Base-by-base conservation (phyloP, 23 tunicate genomes). In the Styela plicata region DNA sequence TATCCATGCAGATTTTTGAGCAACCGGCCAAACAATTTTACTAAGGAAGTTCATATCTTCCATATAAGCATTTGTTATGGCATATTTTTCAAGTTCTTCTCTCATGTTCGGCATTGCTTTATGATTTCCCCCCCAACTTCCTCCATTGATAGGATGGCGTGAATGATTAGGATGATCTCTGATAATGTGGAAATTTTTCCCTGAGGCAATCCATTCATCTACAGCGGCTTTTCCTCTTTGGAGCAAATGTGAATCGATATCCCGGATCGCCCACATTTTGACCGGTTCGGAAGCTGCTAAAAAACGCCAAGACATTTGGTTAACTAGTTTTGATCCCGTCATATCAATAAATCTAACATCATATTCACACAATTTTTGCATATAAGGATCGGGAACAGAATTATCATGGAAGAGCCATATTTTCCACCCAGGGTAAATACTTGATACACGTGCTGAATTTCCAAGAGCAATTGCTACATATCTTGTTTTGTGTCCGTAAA, bases 261-360 rank as follows among this genome's bases (percentile, higher is more conserved):
- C 77, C 24, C 32, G 77, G 36, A 71, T 71, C 29, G 34, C 24
- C 36, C 32, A 71, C 13, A 5, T 28, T 71, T 71, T 71, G 13
- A 71, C 77, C 5, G 77, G 77, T 17, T 71, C 77, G 17, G 77
- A 27, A 31, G 77, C 77, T 33, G 34, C 34, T 71, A 71, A 32
- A 32, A 71, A 71, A 7, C 77, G 77, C 77, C 77, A 71, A 3
- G 77, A 71, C 77, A 71, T 71, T 71, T 71, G 36, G 34, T 71
- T 71, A 3, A 21, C 16, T 66, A 66, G 7, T 17, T 66, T 28
- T 17, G 71, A 5, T 28, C 31, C 31, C 5, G 31, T 66, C 71
- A 66, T 66, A 66, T 66, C 71, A 10, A 66, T 28, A 26, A 66
- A 25, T 26, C 31, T 26, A 7, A 66, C 31, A 28, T 66, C 71